phyloP scores from a whole-genome alignment of 1,140 invertebrate species.

The Ephestia elutella region DNA sequence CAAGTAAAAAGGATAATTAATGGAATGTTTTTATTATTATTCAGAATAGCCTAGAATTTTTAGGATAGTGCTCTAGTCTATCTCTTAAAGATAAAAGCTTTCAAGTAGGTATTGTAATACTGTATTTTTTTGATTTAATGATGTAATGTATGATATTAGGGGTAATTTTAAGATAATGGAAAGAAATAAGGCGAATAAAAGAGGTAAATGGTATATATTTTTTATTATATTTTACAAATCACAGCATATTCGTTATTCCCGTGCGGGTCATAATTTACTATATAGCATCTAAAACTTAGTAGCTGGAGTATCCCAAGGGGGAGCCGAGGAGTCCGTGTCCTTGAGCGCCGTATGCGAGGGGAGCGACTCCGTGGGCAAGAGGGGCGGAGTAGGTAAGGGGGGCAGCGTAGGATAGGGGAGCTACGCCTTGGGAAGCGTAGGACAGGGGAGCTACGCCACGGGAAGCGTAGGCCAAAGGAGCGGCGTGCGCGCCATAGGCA shows the following conservation, averaged over 20 bases:
- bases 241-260: constrained; percentile 28
- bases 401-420: too few species aligned
- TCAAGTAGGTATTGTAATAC: too few species aligned
- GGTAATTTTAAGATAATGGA: too few species aligned
- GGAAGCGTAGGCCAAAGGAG: constrained; percentile 18
- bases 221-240: constrained; percentile 28
- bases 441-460: constrained; percentile 16
- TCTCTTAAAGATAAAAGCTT: too few species aligned
- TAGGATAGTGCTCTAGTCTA: too few species aligned
- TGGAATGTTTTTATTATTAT: too few species aligned
- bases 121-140: too few species aligned
- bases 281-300: constrained; percentile 9
- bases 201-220: constrained; percentile 6
- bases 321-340: constrained; percentile 21
- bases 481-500: constrained; percentile 25
- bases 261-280: constrained; percentile 8
- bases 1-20: too few species aligned
- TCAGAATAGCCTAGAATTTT: too few species aligned
- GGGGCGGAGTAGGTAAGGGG: constrained; percentile 28
- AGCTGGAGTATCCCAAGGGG: constrained; percentile 18
- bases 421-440: constrained; percentile 20
- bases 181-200: too few species aligned
- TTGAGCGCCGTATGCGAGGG: constrained; percentile 32
- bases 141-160: too few species aligned
- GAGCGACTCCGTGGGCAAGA: constrained; percentile 26